Evolutionary conservation across 2,797 vertebrate species (phyloP), one percentile per base, ranked within the genome.

Genomic region (Chloroceryle inda): DNA sequence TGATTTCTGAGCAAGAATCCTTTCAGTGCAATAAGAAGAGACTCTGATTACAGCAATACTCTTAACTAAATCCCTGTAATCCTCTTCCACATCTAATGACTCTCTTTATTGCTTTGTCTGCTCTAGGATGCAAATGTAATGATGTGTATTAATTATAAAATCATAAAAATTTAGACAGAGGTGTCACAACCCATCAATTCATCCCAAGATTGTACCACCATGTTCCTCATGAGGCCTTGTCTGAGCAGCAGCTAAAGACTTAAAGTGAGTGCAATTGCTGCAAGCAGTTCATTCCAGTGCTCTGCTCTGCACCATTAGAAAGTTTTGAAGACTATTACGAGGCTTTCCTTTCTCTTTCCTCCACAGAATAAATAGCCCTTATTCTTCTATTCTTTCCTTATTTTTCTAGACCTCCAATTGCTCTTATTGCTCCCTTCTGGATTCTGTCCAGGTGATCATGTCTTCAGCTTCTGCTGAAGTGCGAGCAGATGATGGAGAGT

Each of bases 21-120:
- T 75, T 88, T 84, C 50, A 59, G 21, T 66, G 55, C 62, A 62
- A 20, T 59, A 21, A 66, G 50, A 85, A 12, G 8, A 9, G 35
- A 52, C 53, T 59, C 58, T 64, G 66, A 71, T 78, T 76, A 71
- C 58, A 63, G 44, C 75, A 88, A 17, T 89, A 77, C 77, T 69
- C 90, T 86, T 86, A 90, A 66, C 35, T 86, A 89, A 90, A 86
- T 84, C 58, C 66, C 37, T 40, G 6, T 91, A 84, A 93, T 90
- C 68, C 72, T 83, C 64, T 89, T 80, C 64, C 24, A 11, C 72
- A 58, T 47, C 47, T 88, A 73, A 64, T 63, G 18, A 73, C 86
- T 78, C 56, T 82, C 59, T 67, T 89, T 44, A 75, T 31, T 85
- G 40, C 13, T 84, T 84, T 94, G 42, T 78, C 37, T 87, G 9